A percentile compares a stretch with the other conserved stretches of the same genome.
Evolutionary conservation across 2,797 vertebrate genomes (phyloP).

Genomic region (Champsocephalus gunnari): DNA sequence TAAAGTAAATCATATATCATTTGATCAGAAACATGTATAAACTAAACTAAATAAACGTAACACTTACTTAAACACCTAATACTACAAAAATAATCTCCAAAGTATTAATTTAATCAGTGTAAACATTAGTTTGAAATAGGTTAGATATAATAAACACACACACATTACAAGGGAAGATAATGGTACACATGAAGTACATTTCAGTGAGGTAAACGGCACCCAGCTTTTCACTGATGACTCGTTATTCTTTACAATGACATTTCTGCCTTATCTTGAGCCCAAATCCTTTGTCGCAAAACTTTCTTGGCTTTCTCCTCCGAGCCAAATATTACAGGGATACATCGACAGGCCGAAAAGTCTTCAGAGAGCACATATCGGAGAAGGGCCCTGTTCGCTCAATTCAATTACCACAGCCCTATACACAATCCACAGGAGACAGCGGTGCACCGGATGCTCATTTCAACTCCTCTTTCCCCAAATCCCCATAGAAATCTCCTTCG

Average conservation of each 20-base stretch:
- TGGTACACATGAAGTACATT: background rate
- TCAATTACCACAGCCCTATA: slow-evolving; percentile 86
- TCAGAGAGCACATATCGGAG: slow-evolving; percentile 72
- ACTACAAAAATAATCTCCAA: no score
- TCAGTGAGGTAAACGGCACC: background rate
- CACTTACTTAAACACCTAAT: no score
- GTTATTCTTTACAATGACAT: slow-evolving; percentile 4
- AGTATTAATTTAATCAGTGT: no score
- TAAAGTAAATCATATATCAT: no score
- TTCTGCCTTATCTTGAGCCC: slow-evolving; percentile 7
- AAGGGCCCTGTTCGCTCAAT: slow-evolving; percentile 78
- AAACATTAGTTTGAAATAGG: no score
- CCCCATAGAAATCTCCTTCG: slow-evolving; percentile 88
- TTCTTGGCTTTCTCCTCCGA: slow-evolving; percentile 31
- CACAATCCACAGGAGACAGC: slow-evolving; percentile 83
- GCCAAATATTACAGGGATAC: slow-evolving; percentile 65
- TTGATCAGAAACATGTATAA: no score
- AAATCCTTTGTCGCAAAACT: slow-evolving; percentile 40
- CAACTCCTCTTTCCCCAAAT: slow-evolving; percentile 86
- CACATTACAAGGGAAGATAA: no score
- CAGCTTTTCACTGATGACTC: background rate
- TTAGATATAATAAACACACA: no score
- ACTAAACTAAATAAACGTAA: no score
- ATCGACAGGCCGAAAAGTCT: slow-evolving; percentile 70
- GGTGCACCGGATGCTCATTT: slow-evolving; percentile 86